These are phyloP conservation scores for Sepiola atlantica DNA, from an alignment of 2,888 invertebrate genomes.

Conservation along the genomic window DNA sequence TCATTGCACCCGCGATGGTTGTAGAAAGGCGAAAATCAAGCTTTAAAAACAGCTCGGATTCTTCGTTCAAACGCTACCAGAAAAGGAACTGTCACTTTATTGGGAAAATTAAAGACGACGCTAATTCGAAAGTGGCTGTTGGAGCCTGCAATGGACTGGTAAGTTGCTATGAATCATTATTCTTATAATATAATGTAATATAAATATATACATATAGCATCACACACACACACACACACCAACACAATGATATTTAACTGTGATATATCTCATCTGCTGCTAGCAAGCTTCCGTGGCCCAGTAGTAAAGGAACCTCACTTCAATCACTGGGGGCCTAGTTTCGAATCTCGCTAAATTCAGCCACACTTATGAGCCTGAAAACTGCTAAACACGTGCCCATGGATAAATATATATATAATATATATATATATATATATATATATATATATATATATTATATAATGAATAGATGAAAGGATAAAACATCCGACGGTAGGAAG, in stretches of 20 bases:
- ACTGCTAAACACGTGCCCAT: background rate
- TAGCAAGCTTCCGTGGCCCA: background rate
- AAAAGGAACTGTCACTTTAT: conserved; percentile 84
- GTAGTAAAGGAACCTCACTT: background rate
- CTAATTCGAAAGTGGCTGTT: conserved; percentile 83
- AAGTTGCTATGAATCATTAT: conserved; percentile 74
- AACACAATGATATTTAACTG: background rate
- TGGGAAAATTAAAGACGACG: conserved; percentile 83
- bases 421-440: background rate
- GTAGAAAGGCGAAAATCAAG: conserved; percentile 81
- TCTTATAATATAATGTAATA: background rate
- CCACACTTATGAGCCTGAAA: background rate
- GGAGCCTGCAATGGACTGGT: conserved; percentile 90
- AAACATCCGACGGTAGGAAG: too few relatives aligned
- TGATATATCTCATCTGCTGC: background rate
- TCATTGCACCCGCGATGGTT: conserved; percentile 83
- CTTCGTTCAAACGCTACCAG: conserved; percentile 57
- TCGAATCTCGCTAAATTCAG: too few relatives aligned
- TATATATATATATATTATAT: background rate
- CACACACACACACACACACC: background rate
- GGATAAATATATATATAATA: background rate
- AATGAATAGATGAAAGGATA: too few relatives aligned
- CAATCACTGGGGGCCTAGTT: background rate
- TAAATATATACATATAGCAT: too few relatives aligned
- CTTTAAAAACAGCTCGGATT: conserved; percentile 64